Evolutionary conservation across 2,888 invertebrate species (phyloP).

Genomic region (Yponomeuta plumbellus): DNA sequence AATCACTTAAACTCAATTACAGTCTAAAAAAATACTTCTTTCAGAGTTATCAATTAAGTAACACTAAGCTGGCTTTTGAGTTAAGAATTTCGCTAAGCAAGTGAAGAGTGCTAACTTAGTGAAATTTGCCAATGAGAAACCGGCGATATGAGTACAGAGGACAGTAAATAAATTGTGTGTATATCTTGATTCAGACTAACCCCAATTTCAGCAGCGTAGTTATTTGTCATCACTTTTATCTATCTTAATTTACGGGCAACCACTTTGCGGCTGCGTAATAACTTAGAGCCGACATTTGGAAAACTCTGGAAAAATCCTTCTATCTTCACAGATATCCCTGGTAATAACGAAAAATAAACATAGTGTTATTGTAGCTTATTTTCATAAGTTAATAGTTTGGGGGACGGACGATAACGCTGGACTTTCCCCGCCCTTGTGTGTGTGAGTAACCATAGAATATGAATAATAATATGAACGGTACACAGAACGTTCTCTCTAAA

Average conservation of each 20-base stretch:
- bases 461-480: too few relatives aligned
- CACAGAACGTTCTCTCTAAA: too few relatives aligned
- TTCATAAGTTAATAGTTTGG: slow-evolving; percentile 71
- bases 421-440: slow-evolving; percentile 25
- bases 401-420: slow-evolving; percentile 35
- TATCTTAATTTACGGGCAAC: neutral
- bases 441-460: neutral
- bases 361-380: slow-evolving; percentile 74
- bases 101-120: too few relatives aligned
- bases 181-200: neutral
- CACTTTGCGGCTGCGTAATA: neutral
- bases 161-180: neutral
- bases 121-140: too few relatives aligned
- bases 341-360: slow-evolving; percentile 71
- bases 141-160: too few relatives aligned
- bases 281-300: slow-evolving; percentile 33
- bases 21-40: too few relatives aligned
- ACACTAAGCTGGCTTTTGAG: too few relatives aligned
- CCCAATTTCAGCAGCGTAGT: neutral
- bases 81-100: too few relatives aligned
- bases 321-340: slow-evolving; percentile 60
- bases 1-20: too few relatives aligned
- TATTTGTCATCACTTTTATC: slow-evolving; percentile 2
- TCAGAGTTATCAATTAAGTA: too few relatives aligned
- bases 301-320: slow-evolving; percentile 39